Evolutionary conservation across 2,797 vertebrate genomes (phyloP).

Genomic region (Caiman crocodilus): DNA sequence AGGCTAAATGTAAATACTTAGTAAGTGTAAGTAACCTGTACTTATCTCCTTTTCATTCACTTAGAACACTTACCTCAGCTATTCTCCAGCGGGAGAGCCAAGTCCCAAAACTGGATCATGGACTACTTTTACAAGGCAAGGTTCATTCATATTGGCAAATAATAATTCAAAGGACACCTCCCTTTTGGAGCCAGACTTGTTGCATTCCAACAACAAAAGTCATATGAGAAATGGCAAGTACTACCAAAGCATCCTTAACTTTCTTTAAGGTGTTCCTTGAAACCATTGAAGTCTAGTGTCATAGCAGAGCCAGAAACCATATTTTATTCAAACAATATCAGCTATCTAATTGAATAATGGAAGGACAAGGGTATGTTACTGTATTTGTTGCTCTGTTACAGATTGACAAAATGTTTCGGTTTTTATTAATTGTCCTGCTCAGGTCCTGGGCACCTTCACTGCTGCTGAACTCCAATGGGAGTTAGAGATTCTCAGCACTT

Average conservation of each 20-base stretch:
- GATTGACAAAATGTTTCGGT: background rate
- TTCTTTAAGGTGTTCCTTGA: no score
- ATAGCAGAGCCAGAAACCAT: background rate
- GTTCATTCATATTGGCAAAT: background rate
- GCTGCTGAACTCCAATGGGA: background rate
- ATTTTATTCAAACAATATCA: background rate
- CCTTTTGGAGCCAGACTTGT: fast-evolving
- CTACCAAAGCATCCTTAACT: background rate
- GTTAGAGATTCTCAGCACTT: background rate
- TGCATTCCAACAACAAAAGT: background rate
- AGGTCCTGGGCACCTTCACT: background rate
- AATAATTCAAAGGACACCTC: background rate
- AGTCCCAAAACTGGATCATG: background rate
- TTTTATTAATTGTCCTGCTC: background rate
- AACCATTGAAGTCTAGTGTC: background rate
- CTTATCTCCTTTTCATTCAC: fast-evolving
- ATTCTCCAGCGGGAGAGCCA: background rate
- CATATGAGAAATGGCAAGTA: fast-evolving
- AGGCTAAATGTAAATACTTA: background rate
- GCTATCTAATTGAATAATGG: background rate
- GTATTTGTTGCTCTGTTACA: background rate
- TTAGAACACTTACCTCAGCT: background rate
- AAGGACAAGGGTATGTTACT: background rate
- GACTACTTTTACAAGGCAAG: background rate
- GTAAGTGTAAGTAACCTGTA: fast-evolving